A percentile compares a stretch with the other conserved stretches of the same genome.
phyloP scores from a whole-genome alignment of 2,113 vertebrate genomes.

The Coreoperca whiteheadi region DNA sequence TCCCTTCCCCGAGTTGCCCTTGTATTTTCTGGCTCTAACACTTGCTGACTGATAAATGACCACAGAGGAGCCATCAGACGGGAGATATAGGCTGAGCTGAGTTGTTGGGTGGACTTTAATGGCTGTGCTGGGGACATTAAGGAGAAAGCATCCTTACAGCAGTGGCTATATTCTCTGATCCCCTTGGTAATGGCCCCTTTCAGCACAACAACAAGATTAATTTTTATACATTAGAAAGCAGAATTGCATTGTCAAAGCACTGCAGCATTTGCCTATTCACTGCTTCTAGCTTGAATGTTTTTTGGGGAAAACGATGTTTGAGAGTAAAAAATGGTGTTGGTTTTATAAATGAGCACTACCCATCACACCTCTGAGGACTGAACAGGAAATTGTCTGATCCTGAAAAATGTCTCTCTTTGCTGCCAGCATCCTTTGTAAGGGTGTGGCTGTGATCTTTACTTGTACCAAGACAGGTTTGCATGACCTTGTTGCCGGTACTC shows the following conservation, averaged over 20 bases:
- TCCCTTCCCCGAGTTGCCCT: constrained; percentile 46
- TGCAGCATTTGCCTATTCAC: constrained; percentile 2
- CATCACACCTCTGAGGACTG: constrained; percentile 13
- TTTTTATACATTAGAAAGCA: constrained; percentile 19
- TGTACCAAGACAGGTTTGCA: not conserved
- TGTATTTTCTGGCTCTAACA: constrained; percentile 41
- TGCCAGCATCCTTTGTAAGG: constrained; percentile 19
- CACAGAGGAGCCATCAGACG: constrained; percentile 53
- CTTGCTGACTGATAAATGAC: constrained; percentile 66
- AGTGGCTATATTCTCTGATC: constrained; percentile 30
- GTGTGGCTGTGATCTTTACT: constrained; percentile 5
- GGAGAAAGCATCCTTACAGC: constrained; percentile 38
- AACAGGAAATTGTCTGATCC: constrained; percentile 16
- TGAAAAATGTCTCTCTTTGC: not conserved
- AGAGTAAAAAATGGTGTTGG: not conserved
- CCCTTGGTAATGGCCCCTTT: constrained; percentile 23
- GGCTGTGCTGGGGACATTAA: constrained; percentile 45
- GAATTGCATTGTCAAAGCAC: constrained; percentile 2
- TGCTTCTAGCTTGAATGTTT: not conserved
- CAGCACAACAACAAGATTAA: constrained; percentile 22
- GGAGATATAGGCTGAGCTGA: constrained; percentile 29
- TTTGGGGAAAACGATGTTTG: not conserved
- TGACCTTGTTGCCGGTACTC: not conserved
- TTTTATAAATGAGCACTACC: not conserved
- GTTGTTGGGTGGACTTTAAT: constrained; percentile 47